Evolutionary conservation across 2,113 vertebrate genomes (phyloP), one percentile per base, ranked within the genome.

Genomic region (Muntiacus reevesi): DNA sequence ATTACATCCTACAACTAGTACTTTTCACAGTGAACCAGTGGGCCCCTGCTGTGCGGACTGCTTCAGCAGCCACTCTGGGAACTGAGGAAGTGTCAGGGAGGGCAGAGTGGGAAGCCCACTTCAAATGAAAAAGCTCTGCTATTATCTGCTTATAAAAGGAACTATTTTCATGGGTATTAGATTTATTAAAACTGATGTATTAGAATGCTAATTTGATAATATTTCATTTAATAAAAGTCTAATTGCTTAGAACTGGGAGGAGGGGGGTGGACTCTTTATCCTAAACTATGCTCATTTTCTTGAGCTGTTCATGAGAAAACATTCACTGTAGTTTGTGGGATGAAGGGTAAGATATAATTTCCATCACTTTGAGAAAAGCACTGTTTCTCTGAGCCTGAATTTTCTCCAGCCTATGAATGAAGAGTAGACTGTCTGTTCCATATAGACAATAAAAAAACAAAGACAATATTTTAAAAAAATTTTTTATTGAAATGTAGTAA

Each of bases 201-300:
- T 52, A 40, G 47, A 95, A 85, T 57, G 92, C 7, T 91, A 47
- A 79, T 17, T n/a, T n/a, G 13, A 17, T 62, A 64, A 91, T n/a
- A 62, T n/a, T 89, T 89, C 50, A 95, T 43, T 85, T 82, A 94
- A 55, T 85, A 36, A 21, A 91, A 52, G 25, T 86, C 67, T 85
- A 43, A 89, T 0, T 27, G 30, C 43, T 92, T 96, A 45, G 28
- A 85, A 45, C 7, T 82, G 79, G 17, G 47, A 33, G 17, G 57
- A 14, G 14, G 14, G 7, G 17, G 28, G 30, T 33, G n/a, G 3
- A 54, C 67, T 54, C 67, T 82, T 64, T n/a, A 95, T 60, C 10
- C 28, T 71, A 54, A 89, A 89, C 36, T 47, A 71, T 40, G 30
- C 36, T 94, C 62, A 64, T 28, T 85, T 81, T 86, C 43, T 92